Evolutionary conservation across 2,113 vertebrate species (phyloP).

Genomic region (Sitta europaea): DNA sequence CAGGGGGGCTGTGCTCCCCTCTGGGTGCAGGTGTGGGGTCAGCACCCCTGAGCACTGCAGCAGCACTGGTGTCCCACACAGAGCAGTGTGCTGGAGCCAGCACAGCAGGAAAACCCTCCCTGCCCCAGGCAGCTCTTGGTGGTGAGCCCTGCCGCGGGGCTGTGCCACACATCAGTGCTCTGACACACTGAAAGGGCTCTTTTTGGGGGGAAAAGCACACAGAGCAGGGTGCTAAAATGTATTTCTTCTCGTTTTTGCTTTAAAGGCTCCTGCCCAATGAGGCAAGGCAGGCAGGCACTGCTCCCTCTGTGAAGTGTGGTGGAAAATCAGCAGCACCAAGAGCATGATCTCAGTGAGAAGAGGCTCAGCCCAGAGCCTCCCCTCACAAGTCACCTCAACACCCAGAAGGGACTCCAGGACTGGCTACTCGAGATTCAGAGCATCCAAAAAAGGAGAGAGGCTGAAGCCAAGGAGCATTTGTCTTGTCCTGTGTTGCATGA

Average conservation of each 20-base stretch:
- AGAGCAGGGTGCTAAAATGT: neutral
- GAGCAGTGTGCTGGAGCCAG: neutral
- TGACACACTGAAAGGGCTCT: neutral
- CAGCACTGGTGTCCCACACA: neutral
- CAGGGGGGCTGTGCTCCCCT: neutral
- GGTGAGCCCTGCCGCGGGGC: neutral
- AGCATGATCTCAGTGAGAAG: neutral
- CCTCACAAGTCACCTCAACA: neutral
- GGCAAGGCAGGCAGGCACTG: neutral
- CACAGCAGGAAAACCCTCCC: rapidly evolving
- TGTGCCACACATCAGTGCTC: neutral
- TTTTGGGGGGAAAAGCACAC: neutral
- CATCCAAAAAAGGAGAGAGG: neutral
- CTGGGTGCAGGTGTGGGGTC: neutral
- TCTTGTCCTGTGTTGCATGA: neutral
- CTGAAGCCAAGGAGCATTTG: neutral
- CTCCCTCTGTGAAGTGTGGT: neutral
- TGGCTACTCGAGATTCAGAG: neutral
- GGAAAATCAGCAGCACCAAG: neutral
- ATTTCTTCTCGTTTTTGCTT: neutral
- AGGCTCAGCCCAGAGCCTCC: neutral
- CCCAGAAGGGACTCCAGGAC: neutral
- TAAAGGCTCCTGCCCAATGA: neutral
- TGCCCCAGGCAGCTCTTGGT: neutral
- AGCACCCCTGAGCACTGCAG: neutral